A percentile compares a stretch with the other conserved stretches of the same genome.
Evolutionary conservation across 2,113 vertebrate species (phyloP).

Genomic region (Tyto alba): DNA sequence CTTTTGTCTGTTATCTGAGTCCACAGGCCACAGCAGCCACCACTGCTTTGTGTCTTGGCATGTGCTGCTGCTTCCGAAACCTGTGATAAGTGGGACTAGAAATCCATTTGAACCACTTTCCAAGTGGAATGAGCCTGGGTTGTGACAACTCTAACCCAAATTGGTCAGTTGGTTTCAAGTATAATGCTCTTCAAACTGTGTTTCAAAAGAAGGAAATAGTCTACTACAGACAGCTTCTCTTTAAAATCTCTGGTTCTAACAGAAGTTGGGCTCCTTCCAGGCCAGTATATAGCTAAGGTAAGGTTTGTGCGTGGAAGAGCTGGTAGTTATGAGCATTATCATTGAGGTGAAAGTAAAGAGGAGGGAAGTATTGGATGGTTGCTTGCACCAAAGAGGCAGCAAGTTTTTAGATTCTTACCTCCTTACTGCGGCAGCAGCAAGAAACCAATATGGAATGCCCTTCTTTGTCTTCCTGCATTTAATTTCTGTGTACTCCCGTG

Average conservation of each 20-base stretch:
- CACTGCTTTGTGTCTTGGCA: neutral
- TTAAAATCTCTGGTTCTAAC: neutral
- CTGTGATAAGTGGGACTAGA: neutral
- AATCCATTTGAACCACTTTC: neutral
- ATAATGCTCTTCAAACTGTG: neutral
- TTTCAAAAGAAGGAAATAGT: neutral
- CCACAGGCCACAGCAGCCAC: neutral
- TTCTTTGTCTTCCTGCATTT: neutral
- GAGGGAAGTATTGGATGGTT: neutral
- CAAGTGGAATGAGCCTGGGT: neutral
- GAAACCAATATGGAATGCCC: neutral
- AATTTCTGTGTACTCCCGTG: neutral
- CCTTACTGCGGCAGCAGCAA: neutral
- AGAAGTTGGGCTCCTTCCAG: neutral
- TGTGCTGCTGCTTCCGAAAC: neutral
- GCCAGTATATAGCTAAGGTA: neutral
- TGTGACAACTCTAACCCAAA: neutral
- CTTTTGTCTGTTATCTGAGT: neutral
- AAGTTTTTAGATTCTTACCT: neutral
- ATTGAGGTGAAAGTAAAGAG: neutral
- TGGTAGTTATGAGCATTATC: neutral
- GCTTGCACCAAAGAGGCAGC: neutral
- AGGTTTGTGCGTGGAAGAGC: neutral
- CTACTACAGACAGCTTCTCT: neutral
- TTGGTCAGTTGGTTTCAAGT: neutral